Evolutionary conservation across 2,113 vertebrate genomes (phyloP).

Genomic region (Sylvilagus bachmani): DNA sequence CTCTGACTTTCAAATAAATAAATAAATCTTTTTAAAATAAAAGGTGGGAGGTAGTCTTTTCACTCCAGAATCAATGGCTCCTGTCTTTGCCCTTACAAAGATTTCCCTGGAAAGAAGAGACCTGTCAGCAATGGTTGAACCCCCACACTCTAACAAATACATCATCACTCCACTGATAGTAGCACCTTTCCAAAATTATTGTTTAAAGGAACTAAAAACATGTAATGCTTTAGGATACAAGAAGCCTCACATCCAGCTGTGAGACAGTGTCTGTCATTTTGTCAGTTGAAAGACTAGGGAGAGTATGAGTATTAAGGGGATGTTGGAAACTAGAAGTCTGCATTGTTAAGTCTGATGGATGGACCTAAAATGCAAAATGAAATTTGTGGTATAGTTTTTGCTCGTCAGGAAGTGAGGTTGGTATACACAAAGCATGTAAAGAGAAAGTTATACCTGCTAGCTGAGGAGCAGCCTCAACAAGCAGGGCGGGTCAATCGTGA

Average conservation of each 20-base stretch:
- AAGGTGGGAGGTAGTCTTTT: too few species aligned
- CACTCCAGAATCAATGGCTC: not conserved
- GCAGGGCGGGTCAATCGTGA: not conserved
- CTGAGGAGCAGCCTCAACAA: not conserved
- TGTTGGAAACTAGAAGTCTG: not conserved
- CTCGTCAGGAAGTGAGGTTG: not conserved
- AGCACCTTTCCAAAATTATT: not conserved
- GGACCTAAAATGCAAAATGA: not conserved
- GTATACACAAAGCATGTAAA: not conserved
- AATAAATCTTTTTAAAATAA: too few species aligned
- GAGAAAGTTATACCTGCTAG: not conserved
- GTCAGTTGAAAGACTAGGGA: not conserved
- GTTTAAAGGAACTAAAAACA: not conserved
- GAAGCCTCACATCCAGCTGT: not conserved
- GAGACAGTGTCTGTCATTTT: not conserved
- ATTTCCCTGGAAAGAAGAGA: not conserved
- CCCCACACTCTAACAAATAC: not conserved
- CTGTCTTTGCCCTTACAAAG: not conserved
- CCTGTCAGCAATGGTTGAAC: not conserved
- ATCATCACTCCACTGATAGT: not conserved
- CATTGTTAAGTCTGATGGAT: not conserved
- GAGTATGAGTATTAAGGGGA: not conserved
- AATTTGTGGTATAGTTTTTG: not conserved
- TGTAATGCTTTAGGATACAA: not conserved
- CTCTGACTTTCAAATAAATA: too few species aligned